Percentiles rank a stretch among this genome's conserved stretches.
Conservation (phyloP, 2,888 invertebrate genomes). For the Phorcus lineatus region DNA sequence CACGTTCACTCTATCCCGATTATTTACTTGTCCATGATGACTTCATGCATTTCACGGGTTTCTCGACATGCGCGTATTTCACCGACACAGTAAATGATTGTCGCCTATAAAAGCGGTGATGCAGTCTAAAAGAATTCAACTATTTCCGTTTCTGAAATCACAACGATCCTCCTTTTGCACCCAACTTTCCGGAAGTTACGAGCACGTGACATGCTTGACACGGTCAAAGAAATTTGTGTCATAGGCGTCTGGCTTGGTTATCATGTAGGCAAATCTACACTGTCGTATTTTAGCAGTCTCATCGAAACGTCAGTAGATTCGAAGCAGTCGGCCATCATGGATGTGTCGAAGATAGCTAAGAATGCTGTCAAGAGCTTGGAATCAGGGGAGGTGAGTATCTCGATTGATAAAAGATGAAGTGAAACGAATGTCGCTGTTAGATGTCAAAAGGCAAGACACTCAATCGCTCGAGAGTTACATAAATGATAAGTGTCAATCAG, state of each 20-base stretch:
- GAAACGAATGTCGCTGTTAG: too few species aligned
- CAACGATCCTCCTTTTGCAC: background rate
- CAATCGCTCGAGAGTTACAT: too few species aligned
- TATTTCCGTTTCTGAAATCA: background rate
- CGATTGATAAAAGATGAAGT: too few species aligned
- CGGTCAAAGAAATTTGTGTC: background rate
- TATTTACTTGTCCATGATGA: too few species aligned
- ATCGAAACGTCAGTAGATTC: background rate
- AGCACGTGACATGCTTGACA: background rate
- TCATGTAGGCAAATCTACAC: background rate
- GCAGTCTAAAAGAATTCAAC: too few species aligned
- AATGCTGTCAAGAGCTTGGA: constrained; percentile 71
- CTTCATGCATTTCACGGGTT: too few species aligned
- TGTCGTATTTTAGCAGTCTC: background rate
- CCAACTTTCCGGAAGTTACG: background rate
- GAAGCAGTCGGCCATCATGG: constrained; percentile 44
- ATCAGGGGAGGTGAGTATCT: constrained; percentile 69
- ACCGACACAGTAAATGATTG: too few species aligned
- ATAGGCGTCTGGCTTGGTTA: background rate
- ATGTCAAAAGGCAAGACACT: too few species aligned
- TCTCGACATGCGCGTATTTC: too few species aligned
- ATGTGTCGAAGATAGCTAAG: constrained; percentile 69
- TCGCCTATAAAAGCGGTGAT: too few species aligned
- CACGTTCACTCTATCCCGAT: too few species aligned
- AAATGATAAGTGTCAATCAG: too few species aligned